phyloP scores from a whole-genome alignment of 2,113 vertebrate species.

The Bos taurus region DNA sequence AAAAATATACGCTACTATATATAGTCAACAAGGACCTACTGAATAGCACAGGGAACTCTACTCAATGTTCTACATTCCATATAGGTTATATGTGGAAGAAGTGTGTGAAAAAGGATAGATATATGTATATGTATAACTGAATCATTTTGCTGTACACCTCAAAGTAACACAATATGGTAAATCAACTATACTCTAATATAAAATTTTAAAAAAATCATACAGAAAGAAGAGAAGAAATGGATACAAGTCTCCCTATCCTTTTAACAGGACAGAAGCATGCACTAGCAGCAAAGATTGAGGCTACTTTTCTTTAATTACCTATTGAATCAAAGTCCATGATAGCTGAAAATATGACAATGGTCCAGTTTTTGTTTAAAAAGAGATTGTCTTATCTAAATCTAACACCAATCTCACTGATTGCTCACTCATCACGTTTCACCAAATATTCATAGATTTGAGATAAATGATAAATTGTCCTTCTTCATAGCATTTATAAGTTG shows the following conservation, averaged over 20 bases:
- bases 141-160: background rate
- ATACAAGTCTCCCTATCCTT: background rate
- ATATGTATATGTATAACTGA: background rate
- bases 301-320: background rate
- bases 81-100: background rate
- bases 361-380: background rate
- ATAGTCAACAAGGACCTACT: background rate
- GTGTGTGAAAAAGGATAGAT: background rate
- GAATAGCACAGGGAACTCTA: background rate
- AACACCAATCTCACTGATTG: background rate
- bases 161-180: background rate
- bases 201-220: background rate
- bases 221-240: background rate
- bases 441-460: conserved; percentile 1
- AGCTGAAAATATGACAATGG: background rate
- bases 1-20: background rate
- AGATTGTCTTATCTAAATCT: background rate
- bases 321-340: background rate
- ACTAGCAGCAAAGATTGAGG: background rate
- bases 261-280: background rate
- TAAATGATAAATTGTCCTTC: conserved; percentile 8
- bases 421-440: background rate
- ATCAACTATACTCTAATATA: background rate
- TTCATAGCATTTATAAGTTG: background rate
- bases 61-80: background rate